Percentiles rank a stretch among this genome's conserved stretches.
phyloP scores from a whole-genome alignment of 2,797 vertebrate genomes.

The Myotis daubentonii region DNA sequence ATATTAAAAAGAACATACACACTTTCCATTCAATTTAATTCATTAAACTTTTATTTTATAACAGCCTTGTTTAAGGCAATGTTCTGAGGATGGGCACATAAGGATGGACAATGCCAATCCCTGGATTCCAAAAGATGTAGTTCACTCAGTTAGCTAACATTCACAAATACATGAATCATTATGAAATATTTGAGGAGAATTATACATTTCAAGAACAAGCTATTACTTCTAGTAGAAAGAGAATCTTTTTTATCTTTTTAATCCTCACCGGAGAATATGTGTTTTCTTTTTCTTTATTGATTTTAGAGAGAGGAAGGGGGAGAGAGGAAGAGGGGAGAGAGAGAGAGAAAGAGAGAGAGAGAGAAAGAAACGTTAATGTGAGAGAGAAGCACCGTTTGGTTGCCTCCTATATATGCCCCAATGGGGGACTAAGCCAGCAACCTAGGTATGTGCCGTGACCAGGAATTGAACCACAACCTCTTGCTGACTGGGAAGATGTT shows the following conservation, averaged over 20 bases:
- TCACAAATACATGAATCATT: neutral
- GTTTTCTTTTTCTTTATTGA: neutral
- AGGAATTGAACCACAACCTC: neutral
- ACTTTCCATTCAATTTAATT: slow-evolving; percentile 16
- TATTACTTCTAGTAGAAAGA: neutral
- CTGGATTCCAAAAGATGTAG: neutral
- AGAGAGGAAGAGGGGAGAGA: too few relatives aligned
- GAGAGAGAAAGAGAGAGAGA: too few relatives aligned
- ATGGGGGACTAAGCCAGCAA: too few relatives aligned
- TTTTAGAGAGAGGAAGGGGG: neutral
- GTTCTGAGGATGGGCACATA: neutral
- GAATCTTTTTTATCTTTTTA: neutral
- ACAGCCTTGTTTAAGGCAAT: neutral
- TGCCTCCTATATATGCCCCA: neutral
- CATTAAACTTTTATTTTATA: neutral
- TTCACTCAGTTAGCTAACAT: neutral
- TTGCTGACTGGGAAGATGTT: neutral
- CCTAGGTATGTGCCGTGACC: neutral
- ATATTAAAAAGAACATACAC: neutral
- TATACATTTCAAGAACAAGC: neutral
- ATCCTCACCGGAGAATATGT: neutral
- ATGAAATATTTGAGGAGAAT: neutral
- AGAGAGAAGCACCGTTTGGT: neutral
- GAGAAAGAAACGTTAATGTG: neutral
- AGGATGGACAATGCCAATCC: neutral